A percentile compares a stretch with the other conserved stretches of the same genome.
phyloP scores from a whole-genome alignment of 2,113 vertebrate species.

The Brevimyrus niger region DNA sequence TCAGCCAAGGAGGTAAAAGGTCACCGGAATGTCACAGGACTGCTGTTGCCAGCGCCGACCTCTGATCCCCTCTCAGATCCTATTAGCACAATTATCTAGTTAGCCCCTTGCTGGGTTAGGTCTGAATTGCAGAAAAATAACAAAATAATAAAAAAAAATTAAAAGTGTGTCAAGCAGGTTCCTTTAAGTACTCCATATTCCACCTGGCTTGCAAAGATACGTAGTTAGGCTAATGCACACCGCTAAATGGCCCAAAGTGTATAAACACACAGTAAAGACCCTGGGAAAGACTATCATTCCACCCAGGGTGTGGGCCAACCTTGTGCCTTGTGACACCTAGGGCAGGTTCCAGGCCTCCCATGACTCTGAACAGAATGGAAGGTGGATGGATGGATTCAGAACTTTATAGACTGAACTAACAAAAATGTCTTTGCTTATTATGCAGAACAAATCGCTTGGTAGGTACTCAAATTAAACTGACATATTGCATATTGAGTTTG shows the following conservation, averaged over 20 bases:
- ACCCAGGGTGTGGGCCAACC: neutral
- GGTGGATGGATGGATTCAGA: neutral
- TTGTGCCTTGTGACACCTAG: neutral
- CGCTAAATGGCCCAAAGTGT: neutral
- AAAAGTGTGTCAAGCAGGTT: neutral
- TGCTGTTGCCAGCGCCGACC: neutral
- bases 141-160: neutral
- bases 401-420: neutral
- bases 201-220: neutral
- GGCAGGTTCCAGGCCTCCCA: neutral
- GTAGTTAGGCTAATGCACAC: neutral
- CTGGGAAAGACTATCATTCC: neutral
- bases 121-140: conserved; percentile 11
- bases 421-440: neutral
- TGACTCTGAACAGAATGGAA: neutral
- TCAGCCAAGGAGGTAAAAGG: conserved; percentile 2
- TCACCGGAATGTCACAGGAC: neutral
- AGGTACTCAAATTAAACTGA: neutral
- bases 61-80: conserved; percentile 5
- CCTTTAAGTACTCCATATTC: neutral
- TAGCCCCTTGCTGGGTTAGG: neutral
- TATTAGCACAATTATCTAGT: conserved; percentile 8
- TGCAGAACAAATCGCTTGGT: neutral
- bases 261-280: neutral
- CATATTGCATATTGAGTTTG: neutral